phyloP scores from a whole-genome alignment of 2,888 invertebrate genomes.

The Eupithecia centaureata region DNA sequence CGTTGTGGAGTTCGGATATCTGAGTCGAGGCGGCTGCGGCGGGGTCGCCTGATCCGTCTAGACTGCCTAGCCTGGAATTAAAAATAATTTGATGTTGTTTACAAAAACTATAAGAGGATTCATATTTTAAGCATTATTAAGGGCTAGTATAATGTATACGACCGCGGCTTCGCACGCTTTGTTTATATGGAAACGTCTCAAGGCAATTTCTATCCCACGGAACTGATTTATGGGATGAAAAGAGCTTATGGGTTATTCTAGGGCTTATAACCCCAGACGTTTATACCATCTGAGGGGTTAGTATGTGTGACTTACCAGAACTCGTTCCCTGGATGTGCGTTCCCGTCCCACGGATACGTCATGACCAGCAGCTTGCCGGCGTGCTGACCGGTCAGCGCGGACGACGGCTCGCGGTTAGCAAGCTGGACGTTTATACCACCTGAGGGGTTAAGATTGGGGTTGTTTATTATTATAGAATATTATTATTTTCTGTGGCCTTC shows the following conservation, averaged over 20 bases:
- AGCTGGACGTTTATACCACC: conserved; percentile 81
- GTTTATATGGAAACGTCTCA: too few species aligned
- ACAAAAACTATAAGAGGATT: too few species aligned
- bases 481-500: neutral
- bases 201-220: too few species aligned
- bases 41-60: conserved; percentile 84
- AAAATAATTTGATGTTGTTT: conserved; percentile 5
- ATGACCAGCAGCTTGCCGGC: conserved; percentile 83
- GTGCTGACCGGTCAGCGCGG: conserved; percentile 71
- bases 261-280: too few species aligned
- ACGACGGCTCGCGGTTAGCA: conserved; percentile 83
- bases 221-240: too few species aligned
- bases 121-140: too few species aligned
- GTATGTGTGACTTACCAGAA: too few species aligned
- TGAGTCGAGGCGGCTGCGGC: conserved; percentile 86
- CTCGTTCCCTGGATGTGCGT: conserved; percentile 89
- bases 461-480: neutral
- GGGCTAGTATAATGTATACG: neutral
- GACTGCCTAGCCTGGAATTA: conserved; percentile 78
- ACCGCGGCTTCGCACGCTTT: too few species aligned
- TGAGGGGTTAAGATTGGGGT: conserved; percentile 34
- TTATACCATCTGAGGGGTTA: neutral
- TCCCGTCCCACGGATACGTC: conserved; percentile 89
- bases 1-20: conserved; percentile 85
- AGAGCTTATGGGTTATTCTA: neutral